Conservation (phyloP, 2,797 vertebrate genomes). For the Serranus cabrilla region DNA sequence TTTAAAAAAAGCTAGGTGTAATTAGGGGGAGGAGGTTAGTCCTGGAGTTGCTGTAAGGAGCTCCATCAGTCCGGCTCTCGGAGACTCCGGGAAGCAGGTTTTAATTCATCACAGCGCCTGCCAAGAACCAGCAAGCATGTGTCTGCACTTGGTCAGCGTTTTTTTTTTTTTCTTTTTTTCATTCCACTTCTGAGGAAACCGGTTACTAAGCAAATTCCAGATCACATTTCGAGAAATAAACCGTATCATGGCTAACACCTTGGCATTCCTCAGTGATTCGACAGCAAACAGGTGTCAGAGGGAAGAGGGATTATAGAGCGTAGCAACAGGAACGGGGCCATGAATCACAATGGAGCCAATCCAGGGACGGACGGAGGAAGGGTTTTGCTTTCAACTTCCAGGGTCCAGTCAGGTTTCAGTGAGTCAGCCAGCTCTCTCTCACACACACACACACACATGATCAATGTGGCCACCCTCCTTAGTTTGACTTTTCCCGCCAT, state of each 20-base stretch:
- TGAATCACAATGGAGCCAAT: slow-evolving; percentile 62
- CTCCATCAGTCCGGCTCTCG: not conserved
- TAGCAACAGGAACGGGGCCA: slow-evolving; percentile 55
- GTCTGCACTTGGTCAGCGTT: slow-evolving; percentile 51
- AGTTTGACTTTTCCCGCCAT: slow-evolving; percentile 46
- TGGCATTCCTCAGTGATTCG: slow-evolving; percentile 54
- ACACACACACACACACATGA: not conserved
- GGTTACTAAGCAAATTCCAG: slow-evolving; percentile 58
- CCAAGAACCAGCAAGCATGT: slow-evolving; percentile 16
- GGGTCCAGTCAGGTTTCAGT: slow-evolving; percentile 25
- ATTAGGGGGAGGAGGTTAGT: slow-evolving; percentile 27
- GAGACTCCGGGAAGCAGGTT: slow-evolving; percentile 40
- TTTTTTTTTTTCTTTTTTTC: slow-evolving; percentile 4
- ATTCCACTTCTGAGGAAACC: slow-evolving; percentile 43
- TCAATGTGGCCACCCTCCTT: slow-evolving; percentile 40
- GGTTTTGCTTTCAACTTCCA: slow-evolving; percentile 22
- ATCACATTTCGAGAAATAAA: slow-evolving; percentile 55
- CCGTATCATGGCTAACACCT: slow-evolving; percentile 59
- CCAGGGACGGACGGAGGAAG: slow-evolving; percentile 27
- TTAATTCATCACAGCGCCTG: slow-evolving; percentile 50
- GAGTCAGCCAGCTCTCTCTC: slow-evolving; percentile 19
- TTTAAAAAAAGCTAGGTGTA: slow-evolving; percentile 12
- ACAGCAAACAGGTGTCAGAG: slow-evolving; percentile 72
- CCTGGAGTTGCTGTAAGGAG: slow-evolving; percentile 14
- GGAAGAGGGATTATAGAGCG: slow-evolving; percentile 59